Evolutionary conservation across 23 tunicate species (phyloP), one percentile per base, ranked within the genome.

Genomic region (Ascidia mentula): DNA sequence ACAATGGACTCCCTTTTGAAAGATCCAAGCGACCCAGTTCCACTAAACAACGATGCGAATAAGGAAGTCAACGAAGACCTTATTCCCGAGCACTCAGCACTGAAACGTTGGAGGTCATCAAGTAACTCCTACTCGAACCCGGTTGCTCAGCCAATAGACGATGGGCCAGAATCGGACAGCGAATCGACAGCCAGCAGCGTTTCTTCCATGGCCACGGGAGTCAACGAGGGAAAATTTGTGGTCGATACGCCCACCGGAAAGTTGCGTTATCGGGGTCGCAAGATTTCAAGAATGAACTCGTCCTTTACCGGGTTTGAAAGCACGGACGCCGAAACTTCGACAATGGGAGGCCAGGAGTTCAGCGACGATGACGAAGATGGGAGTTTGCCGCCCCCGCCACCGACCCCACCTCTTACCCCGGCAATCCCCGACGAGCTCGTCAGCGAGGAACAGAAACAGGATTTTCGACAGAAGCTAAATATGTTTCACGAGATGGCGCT

Each of bases 401-500:
- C 89, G 26, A 65, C 89, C 24, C 84, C 89, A 32, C 40, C 69
- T 4, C 59, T 46, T 35, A 42, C 28, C 32, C 28, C 45, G 40
- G 28, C 78, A 18, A 75, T 85, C n/a, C 65, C 84, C 7, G 81
- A 84, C 6, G 91, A 81, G 60, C 72, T 87, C 6, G 85, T 35
- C 34, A 75, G 46, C 69, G 82, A 81, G 40, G 82, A 81, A 60
- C 85, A 81, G 46, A 81, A 81, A 76, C 35, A 40, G 65, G 70
- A 80, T 22, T 87, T 87, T 81, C 75, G 77, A 24, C 33, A 75
- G 36, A 81, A 76, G 37, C 40, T 81, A 17, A 81, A 69, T 37
- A 81, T 81, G 86, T 87, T 87, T 81, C 91, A 81, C 37, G 73
- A 81, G 31, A 72, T 87, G 73, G 71, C 77, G 75, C 38, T 34